Conservation (phyloP, 2,113 vertebrate species). For the Nothobranchius kuhntae region DNA sequence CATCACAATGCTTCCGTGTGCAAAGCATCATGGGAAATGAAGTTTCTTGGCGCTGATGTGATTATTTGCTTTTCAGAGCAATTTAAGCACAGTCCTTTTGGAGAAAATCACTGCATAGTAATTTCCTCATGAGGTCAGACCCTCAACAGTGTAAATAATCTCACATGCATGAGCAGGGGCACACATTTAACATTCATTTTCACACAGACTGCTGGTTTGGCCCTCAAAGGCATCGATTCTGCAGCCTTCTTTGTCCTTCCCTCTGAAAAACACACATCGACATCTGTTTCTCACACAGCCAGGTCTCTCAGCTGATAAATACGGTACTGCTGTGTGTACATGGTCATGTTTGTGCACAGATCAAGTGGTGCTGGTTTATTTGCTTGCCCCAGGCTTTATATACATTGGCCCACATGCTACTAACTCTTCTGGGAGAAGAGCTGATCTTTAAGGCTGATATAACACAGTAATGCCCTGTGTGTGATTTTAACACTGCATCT, state of each 20-base stretch:
- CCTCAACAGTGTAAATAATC: not conserved
- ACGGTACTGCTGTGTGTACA: slow-evolving; percentile 7
- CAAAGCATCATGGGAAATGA: too few relatives aligned
- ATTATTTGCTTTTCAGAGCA: too few relatives aligned
- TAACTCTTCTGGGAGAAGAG: slow-evolving; percentile 42
- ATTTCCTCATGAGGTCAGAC: too few relatives aligned
- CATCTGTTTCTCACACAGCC: not conserved
- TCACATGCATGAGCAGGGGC: not conserved
- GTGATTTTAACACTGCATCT: slow-evolving; percentile 12
- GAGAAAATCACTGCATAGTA: too few relatives aligned
- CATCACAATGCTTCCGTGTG: too few relatives aligned
- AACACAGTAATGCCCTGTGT: slow-evolving; percentile 2
- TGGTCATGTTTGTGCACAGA: slow-evolving; percentile 27
- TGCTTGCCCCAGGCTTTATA: slow-evolving; percentile 42
- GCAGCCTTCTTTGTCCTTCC: slow-evolving; percentile 19
- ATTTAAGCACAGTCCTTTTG: too few relatives aligned
- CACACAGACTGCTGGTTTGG: slow-evolving; percentile 22
- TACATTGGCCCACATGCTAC: slow-evolving; percentile 54
- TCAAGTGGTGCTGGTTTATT: slow-evolving; percentile 6
- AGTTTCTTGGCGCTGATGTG: too few relatives aligned
- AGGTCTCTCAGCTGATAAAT: slow-evolving; percentile 18
- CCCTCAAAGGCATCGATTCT: slow-evolving; percentile 28
- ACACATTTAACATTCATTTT: not conserved
- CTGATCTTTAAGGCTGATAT: slow-evolving; percentile 41
- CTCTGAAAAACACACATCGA: slow-evolving; percentile 17